Evolutionary conservation across 2,797 vertebrate species (phyloP), one percentile per base, ranked within the genome.

Genomic region (Smutsia gigantea): DNA sequence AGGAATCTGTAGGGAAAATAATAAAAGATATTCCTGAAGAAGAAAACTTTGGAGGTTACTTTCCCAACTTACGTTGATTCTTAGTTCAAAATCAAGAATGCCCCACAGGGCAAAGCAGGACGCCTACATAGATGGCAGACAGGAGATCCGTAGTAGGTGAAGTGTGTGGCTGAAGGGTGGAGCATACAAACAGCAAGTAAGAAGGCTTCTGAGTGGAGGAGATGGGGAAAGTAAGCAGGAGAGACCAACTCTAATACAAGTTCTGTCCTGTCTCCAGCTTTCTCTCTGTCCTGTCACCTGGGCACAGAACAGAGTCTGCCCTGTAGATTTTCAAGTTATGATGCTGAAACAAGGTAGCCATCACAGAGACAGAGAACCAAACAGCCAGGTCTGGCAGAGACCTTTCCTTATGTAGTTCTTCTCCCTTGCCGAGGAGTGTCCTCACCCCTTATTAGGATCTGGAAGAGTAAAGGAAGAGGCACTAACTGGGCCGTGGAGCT

Each of bases 31-130:
- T 81, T 81, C 51, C 89, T 57, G 8, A 34, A 86, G n/a, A 95
- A 87, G 57, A 93, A 81, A 89, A 89, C 81, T 69, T 55, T 81
- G 42, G 31, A 55, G 46, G 66, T 95, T 79, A 61, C 37, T 63
- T 59, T 78, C 63, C 69, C 39, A 83, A 57, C 31, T 96, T 46
- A 49, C 23, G 49, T 10, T n/a, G 37, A 61, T 6, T 68, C 53
- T 79, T n/a, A 55, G 51, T 92, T 63, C 18, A 63, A 81, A 86
- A 42, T 77, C 61, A 77, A 71, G 68, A 59, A 9, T 61, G 10
- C 15, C 34, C 7, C 21, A 7, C 4, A 90, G 19, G 79, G 46
- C 31, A 34, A 87, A 64, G 13, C 29, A 14, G 29, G 46, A 75
- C 19, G 14, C 59, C 29, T 42, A 1, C 19, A 29, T 7, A 55